A percentile compares a stretch with the other conserved stretches of the same genome.
Conservation (phyloP, 1,140 invertebrate species). For the Adoxophyes honmai region DNA sequence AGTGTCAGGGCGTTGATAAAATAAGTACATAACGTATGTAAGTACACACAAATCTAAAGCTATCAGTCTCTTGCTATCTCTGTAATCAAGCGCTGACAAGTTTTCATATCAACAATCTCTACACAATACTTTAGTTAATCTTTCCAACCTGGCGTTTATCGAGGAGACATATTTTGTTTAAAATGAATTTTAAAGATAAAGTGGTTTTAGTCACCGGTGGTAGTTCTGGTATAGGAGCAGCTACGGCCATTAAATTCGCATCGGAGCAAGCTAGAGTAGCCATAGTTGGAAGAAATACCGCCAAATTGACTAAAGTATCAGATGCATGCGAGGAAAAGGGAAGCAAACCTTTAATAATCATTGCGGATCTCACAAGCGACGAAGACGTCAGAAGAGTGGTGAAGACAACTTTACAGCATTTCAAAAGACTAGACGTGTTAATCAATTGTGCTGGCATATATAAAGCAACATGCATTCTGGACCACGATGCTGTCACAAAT, state of each 20-base stretch:
- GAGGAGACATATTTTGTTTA: too few relatives aligned
- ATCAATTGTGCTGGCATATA: too few relatives aligned
- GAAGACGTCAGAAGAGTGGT: slow-evolving; percentile 78
- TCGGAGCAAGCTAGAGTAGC: slow-evolving; percentile 81
- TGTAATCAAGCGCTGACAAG: too few relatives aligned
- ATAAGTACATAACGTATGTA: too few relatives aligned
- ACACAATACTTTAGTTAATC: too few relatives aligned
- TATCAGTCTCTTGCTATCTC: too few relatives aligned
- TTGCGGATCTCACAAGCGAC: slow-evolving; percentile 81
- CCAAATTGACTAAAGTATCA: slow-evolving; percentile 69
- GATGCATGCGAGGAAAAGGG: slow-evolving; percentile 75
- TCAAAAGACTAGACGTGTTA: slow-evolving; percentile 79
- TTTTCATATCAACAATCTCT: too few relatives aligned
- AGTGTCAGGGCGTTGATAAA: too few relatives aligned
- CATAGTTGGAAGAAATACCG: slow-evolving; percentile 85
- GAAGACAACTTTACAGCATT: slow-evolving; percentile 76
- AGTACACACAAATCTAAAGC: too few relatives aligned
- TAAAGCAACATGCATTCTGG: too few relatives aligned
- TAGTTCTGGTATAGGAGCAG: slow-evolving; percentile 90
- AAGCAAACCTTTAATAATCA: slow-evolving; percentile 68
- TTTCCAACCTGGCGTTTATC: too few relatives aligned
- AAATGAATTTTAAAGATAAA: slow-evolving; percentile 65
- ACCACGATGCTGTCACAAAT: too few relatives aligned
- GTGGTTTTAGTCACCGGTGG: slow-evolving; percentile 85
- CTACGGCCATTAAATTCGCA: slow-evolving; percentile 84